Conservation (phyloP, 1,140 invertebrate species). For the Apocrypta bakeri region DNA sequence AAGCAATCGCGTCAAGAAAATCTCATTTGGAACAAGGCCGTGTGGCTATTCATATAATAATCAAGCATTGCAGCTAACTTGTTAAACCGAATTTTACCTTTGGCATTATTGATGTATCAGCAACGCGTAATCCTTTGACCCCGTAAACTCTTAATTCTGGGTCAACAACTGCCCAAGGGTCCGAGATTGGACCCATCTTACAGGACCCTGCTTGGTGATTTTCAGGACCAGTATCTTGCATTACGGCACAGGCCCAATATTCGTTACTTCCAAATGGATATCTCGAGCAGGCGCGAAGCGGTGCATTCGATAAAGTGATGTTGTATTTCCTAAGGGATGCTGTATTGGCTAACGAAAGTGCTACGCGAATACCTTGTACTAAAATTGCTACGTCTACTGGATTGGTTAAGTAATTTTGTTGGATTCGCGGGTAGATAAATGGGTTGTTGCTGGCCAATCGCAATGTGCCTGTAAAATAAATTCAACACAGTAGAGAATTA, state of each 20-base stretch:
- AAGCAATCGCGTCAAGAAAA: no score
- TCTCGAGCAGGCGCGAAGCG: constrained; percentile 75
- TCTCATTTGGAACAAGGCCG: no score
- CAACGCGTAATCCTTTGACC: constrained; percentile 72
- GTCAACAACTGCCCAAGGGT: constrained; percentile 83
- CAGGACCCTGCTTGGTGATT: constrained; percentile 90
- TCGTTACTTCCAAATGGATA: constrained; percentile 80
- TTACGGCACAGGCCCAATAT: constrained; percentile 87
- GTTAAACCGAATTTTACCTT: constrained; percentile 59
- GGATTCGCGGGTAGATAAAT: constrained; percentile 76
- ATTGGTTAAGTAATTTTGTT: constrained; percentile 76
- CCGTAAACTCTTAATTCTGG: constrained; percentile 77
- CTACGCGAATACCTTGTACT: constrained; percentile 73
- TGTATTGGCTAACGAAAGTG: constrained; percentile 69
- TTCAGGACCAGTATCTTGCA: constrained; percentile 84
- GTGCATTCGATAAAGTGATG: constrained; percentile 68
- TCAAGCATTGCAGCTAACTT: not conserved
- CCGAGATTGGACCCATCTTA: constrained; percentile 83
- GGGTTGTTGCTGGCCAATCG: constrained; percentile 76
- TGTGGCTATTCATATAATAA: no score
- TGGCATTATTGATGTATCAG: constrained; percentile 79
- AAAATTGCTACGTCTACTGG: constrained; percentile 69
- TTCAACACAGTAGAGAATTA: not conserved
- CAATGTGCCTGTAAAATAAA: constrained; percentile 57
- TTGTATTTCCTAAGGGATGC: constrained; percentile 71